phyloP scores from a whole-genome alignment of 2,888 invertebrate species.

The Eristalis arbustorum region DNA sequence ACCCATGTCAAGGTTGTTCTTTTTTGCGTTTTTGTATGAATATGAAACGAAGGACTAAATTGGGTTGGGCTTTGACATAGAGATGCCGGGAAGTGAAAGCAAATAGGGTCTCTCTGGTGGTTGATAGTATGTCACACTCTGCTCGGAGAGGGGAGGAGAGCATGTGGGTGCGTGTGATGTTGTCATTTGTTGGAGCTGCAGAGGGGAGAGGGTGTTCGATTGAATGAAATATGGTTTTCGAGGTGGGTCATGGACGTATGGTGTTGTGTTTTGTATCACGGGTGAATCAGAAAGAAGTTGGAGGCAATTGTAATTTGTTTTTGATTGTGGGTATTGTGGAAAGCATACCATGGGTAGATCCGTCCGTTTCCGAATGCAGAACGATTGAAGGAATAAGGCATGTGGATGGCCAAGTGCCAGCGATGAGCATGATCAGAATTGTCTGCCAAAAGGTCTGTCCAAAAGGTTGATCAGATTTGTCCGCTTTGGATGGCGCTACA shows the following conservation, averaged over 20 bases:
- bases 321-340: not conserved
- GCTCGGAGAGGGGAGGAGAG: not conserved
- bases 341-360: too few relatives aligned
- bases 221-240: conserved; percentile 40
- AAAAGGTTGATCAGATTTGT: too few relatives aligned
- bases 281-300: conserved; percentile 26
- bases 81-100: conserved; percentile 60
- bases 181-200: not conserved
- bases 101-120: conserved; percentile 41
- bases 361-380: not conserved
- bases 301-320: conserved; percentile 17
- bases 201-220: conserved; percentile 15
- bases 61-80: conserved; percentile 67
- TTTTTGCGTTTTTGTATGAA: conserved; percentile 39
- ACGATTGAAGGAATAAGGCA: too few relatives aligned
- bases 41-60: conserved; percentile 68
- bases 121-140: conserved; percentile 25
- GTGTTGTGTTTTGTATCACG: not conserved
- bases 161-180: not conserved
- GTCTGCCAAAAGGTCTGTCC: too few relatives aligned
- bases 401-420: too few relatives aligned
- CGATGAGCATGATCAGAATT: too few relatives aligned
- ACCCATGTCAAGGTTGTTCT: conserved; percentile 54
- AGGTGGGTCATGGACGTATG: conserved; percentile 48
- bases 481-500: too few relatives aligned